Evolutionary conservation across 2,888 invertebrate species (phyloP).

Genomic region (Phania funesta): DNA sequence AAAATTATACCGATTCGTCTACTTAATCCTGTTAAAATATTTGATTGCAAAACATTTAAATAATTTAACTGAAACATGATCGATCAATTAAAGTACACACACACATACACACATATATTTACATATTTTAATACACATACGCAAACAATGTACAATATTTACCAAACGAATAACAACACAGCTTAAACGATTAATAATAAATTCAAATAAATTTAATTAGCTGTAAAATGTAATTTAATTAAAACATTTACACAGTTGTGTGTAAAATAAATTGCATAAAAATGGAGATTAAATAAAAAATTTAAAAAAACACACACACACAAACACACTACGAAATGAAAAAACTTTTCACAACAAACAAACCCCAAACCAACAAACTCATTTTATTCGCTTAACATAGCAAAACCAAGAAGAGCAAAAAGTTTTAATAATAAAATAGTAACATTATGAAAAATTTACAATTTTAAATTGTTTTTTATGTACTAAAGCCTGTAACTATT

Average conservation of each 20-base stretch:
- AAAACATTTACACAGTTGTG: conserved; percentile 66
- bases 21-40: conserved; percentile 29
- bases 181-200: conserved; percentile 66
- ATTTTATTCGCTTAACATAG: conserved; percentile 30
- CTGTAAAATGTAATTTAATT: conserved; percentile 68
- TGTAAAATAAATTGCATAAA: conserved; percentile 58
- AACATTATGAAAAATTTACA: conserved; percentile 63
- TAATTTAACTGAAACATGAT: conserved; percentile 55
- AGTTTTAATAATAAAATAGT: conserved; percentile 50
- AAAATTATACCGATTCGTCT: conserved; percentile 9
- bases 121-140: not conserved
- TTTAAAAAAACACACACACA: too few relatives aligned
- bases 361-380: conserved; percentile 47
- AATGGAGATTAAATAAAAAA: conserved; percentile 39
- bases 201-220: conserved; percentile 68
- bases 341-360: conserved; percentile 25
- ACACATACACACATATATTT: not conserved
- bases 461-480: conserved; percentile 59
- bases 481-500: conserved; percentile 60
- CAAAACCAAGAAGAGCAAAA: conserved; percentile 24
- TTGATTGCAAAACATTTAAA: conserved; percentile 36
- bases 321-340: not conserved
- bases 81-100: conserved; percentile 58
- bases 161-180: conserved; percentile 62
- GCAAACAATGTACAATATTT: conserved; percentile 45